phyloP scores from a whole-genome alignment of 2,113 vertebrate species.

The Leptocoma aspasia region DNA sequence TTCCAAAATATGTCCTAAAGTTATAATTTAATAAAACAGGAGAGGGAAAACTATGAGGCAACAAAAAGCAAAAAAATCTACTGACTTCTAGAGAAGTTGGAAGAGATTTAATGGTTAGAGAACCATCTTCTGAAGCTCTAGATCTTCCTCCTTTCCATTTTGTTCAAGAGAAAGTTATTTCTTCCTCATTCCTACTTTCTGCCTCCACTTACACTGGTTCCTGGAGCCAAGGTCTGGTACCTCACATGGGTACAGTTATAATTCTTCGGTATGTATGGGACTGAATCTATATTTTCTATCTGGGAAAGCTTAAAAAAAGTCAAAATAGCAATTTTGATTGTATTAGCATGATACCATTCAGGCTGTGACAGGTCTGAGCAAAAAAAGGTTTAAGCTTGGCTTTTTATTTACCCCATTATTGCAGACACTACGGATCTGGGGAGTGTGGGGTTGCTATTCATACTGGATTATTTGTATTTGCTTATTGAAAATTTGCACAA shows the following conservation, averaged over 20 bases:
- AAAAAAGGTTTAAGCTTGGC: background rate
- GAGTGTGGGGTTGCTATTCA: background rate
- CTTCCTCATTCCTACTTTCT: background rate
- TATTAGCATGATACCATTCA: background rate
- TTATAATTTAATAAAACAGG: background rate
- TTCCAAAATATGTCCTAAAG: background rate
- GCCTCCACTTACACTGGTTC: background rate
- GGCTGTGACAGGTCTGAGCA: background rate
- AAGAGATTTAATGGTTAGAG: background rate
- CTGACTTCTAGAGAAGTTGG: background rate
- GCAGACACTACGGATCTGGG: background rate
- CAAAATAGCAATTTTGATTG: background rate
- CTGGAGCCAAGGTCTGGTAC: background rate
- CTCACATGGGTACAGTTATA: rapidly evolving
- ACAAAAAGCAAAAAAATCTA: background rate
- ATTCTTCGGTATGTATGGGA: background rate
- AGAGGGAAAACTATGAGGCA: background rate
- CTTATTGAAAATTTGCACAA: background rate
- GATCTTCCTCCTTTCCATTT: background rate
- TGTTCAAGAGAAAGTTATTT: background rate
- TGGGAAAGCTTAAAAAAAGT: background rate
- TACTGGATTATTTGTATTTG: background rate
- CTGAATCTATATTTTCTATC: background rate
- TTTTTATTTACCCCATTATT: background rate
- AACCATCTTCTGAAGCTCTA: background rate